Evolutionary conservation across 2,888 invertebrate species (phyloP).

Genomic region (Charanyca ferruginea): DNA sequence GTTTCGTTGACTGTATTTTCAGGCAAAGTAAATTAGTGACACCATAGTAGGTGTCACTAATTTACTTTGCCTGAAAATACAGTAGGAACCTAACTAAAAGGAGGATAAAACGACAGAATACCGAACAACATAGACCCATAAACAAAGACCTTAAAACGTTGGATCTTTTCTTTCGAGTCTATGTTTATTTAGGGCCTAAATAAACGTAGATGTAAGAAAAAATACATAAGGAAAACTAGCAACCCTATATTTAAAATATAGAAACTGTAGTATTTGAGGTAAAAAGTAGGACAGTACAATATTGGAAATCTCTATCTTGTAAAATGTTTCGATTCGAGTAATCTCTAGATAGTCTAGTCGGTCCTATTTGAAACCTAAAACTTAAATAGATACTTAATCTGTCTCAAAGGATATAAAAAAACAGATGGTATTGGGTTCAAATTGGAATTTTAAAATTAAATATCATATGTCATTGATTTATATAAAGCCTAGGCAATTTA

Average conservation of each 20-base stretch:
- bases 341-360: not conserved
- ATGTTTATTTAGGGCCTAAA: no score
- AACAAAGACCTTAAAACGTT: no score
- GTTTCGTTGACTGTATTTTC: no score
- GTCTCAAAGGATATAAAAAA: not conserved
- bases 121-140: no score
- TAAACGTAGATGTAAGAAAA: not conserved
- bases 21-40: no score
- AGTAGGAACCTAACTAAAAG: no score
- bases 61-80: no score
- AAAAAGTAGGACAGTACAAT: conserved; percentile 13
- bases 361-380: not conserved
- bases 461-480: not conserved
- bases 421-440: not conserved
- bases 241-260: conserved; percentile 5
- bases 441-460: conserved; percentile 18
- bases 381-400: not conserved
- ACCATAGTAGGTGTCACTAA: no score
- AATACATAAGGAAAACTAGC: not conserved
- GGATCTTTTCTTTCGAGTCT: no score
- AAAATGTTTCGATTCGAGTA: not conserved
- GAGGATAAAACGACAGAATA: no score
- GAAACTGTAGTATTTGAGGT: conserved; percentile 4
- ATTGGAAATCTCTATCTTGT: not conserved
- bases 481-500: not conserved